phyloP scores from a whole-genome alignment of 2,888 invertebrate species.

The Hesperia comma region DNA sequence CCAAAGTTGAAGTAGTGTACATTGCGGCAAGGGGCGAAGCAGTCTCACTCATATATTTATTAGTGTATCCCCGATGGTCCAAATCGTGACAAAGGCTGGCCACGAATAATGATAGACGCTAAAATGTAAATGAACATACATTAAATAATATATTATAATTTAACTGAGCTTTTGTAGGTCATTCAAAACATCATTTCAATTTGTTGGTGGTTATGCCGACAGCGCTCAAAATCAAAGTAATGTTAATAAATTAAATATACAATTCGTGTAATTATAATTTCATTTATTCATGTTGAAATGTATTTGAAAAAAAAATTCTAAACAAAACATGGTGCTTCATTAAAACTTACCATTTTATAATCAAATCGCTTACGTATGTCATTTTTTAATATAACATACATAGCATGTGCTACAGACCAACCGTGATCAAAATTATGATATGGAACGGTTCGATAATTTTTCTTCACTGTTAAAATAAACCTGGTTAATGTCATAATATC shows the following conservation, averaged over 20 bases:
- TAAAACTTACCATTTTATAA: constrained; percentile 59
- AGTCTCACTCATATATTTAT: constrained; percentile 93
- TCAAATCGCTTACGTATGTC: constrained; percentile 56
- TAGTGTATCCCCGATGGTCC: constrained; percentile 94
- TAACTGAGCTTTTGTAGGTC: too few relatives aligned
- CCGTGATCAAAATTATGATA: constrained; percentile 96
- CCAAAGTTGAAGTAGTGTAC: constrained; percentile 93
- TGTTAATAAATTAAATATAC: too few relatives aligned
- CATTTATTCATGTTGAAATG: too few relatives aligned
- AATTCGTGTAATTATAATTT: too few relatives aligned
- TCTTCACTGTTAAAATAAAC: constrained; percentile 91
- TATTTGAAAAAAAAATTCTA: too few relatives aligned
- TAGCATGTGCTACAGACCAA: constrained; percentile 93
- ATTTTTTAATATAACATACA: constrained; percentile 89
- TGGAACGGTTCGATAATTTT: constrained; percentile 92
- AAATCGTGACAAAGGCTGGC: constrained; percentile 93
- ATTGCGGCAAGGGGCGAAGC: constrained; percentile 92
- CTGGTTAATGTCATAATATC: constrained; percentile 87
- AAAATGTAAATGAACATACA: constrained; percentile 48
- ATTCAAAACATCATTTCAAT: too few relatives aligned
- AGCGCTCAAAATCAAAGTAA: too few relatives aligned
- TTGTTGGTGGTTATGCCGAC: too few relatives aligned
- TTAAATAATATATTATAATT: too few relatives aligned
- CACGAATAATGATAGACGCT: constrained; percentile 91
- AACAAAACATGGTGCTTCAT: neutral